Percentiles rank a stretch among this genome's conserved stretches.
phyloP scores from a whole-genome alignment of 2,113 vertebrate species.

The Edolisoma coerulescens region DNA sequence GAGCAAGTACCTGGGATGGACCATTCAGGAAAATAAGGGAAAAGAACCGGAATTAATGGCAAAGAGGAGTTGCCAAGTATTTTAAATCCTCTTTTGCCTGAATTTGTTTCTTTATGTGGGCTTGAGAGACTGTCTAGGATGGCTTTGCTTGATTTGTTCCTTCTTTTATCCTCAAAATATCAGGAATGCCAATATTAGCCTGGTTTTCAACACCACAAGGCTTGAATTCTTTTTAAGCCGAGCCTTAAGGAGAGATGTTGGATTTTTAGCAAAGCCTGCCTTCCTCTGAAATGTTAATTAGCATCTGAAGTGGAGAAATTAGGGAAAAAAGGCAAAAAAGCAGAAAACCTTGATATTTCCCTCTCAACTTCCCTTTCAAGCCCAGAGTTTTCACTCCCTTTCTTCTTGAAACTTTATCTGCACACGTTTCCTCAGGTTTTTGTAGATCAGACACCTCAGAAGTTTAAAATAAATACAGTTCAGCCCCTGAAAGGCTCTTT shows the following conservation, averaged over 20 bases:
- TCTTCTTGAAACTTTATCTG: not conserved
- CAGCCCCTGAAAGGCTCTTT: not conserved
- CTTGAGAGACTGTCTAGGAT: not conserved
- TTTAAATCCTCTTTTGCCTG: not conserved
- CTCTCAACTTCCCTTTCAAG: not conserved
- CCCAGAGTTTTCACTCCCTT: not conserved
- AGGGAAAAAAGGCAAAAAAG: not conserved
- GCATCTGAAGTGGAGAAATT: not conserved
- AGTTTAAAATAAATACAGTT: not conserved
- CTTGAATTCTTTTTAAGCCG: not conserved
- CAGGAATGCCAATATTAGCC: conserved; percentile 2
- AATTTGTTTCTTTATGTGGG: not conserved
- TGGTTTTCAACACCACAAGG: not conserved
- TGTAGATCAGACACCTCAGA: not conserved
- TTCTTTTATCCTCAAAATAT: not conserved
- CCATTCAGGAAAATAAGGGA: not conserved
- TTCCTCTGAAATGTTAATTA: conserved; percentile 38
- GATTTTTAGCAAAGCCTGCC: not conserved
- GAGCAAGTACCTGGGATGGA: not conserved
- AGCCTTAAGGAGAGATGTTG: not conserved
- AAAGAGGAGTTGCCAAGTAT: not conserved
- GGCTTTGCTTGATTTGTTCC: not conserved
- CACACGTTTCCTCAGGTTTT: not conserved
- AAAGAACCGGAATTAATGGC: not conserved
- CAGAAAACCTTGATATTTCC: not conserved